A percentile compares a stretch with the other conserved stretches of the same genome.
phyloP scores from a whole-genome alignment of 2,888 invertebrate genomes.

The Cataglyphis livida region DNA sequence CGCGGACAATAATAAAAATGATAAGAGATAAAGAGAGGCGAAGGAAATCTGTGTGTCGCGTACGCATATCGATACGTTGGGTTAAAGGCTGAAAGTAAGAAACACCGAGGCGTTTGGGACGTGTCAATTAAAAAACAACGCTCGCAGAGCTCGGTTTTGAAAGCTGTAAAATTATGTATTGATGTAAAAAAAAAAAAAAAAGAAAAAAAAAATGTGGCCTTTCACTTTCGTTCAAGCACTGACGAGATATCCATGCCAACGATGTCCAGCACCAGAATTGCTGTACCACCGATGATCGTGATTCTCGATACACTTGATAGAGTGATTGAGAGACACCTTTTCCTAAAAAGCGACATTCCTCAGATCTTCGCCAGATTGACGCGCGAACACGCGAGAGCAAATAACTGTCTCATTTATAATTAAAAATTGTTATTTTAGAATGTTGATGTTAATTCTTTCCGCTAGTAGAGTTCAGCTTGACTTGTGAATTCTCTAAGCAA shows the following conservation, averaged over 20 bases:
- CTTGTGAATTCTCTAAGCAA: neutral
- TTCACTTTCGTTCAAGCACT: conserved; percentile 33
- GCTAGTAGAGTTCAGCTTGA: neutral
- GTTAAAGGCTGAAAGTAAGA: conserved; percentile 10
- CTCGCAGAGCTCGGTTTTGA: neutral
- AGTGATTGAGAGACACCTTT: neutral
- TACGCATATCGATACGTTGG: neutral
- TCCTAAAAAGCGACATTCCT: neutral
- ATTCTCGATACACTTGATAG: conserved; percentile 2
- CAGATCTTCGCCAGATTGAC: neutral
- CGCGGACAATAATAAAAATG: neutral
- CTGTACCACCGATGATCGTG: conserved; percentile 15
- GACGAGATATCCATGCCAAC: conserved; percentile 7
- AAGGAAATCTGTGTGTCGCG: neutral
- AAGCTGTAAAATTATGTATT: neutral
- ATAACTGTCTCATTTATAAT: neutral
- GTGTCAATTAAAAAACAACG: neutral
- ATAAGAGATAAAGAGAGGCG: neutral
- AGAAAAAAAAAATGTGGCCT: conserved; percentile 3
- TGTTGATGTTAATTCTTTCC: neutral
- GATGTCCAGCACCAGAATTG: conserved; percentile 3
- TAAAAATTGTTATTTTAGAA: neutral
- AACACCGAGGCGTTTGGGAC: neutral
- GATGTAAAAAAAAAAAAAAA: conserved; percentile 18
- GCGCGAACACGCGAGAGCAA: neutral